Evolutionary conservation across 2,797 vertebrate species (phyloP).

Genomic region (Hoplostethus atlanticus): DNA sequence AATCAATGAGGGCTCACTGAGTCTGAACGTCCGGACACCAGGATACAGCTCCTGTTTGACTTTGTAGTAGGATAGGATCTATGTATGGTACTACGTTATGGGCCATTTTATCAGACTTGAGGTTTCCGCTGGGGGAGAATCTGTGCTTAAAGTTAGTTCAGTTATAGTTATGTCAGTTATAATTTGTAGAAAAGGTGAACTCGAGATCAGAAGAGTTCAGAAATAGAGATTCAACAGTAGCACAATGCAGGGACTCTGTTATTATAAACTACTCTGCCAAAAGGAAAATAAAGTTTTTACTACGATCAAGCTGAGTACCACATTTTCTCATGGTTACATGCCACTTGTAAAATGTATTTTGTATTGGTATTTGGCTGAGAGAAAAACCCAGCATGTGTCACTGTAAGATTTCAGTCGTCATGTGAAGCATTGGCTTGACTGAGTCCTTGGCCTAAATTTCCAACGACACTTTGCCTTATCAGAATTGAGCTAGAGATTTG

Average conservation of each 20-base stretch:
- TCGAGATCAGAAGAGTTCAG: neutral
- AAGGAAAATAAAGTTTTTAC: too few species aligned
- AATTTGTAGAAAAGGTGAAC: too few species aligned
- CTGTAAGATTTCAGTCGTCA: neutral
- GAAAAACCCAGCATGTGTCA: neutral
- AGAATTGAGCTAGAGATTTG: neutral
- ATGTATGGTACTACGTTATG: too few species aligned
- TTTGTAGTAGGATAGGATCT: conserved; percentile 3
- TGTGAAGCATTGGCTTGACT: neutral
- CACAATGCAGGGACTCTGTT: too few species aligned
- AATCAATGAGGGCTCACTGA: conserved; percentile 17
- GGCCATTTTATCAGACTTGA: too few species aligned
- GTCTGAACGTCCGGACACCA: neutral
- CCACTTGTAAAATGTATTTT: too few species aligned
- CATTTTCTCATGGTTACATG: too few species aligned
- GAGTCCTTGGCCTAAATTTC: conserved; percentile 4
- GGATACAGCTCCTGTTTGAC: conserved; percentile 15
- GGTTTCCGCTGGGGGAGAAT: too few species aligned
- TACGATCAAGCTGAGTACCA: neutral
- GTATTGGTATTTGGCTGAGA: too few species aligned
- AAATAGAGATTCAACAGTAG: neutral
- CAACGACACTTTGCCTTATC: neutral
- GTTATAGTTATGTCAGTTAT: too few species aligned
- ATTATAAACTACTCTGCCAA: too few species aligned
- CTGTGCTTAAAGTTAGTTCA: too few species aligned